Evolutionary conservation across 2,888 invertebrate species (phyloP).

Genomic region (Biston betularia): DNA sequence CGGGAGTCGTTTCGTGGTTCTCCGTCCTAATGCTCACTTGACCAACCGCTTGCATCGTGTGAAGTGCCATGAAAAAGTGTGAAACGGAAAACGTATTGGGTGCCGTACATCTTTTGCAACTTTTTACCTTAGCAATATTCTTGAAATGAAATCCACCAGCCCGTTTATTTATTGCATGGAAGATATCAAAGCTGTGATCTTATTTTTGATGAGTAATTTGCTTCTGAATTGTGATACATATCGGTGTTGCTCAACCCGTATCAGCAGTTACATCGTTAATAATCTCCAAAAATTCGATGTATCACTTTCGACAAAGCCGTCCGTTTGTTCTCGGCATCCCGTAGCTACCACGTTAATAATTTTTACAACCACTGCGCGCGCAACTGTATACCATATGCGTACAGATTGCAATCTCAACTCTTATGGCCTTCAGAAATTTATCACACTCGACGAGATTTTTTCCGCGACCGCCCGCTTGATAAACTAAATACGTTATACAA

Average conservation of each 20-base stretch:
- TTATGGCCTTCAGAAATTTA: slow-evolving; percentile 60
- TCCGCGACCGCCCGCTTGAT: slow-evolving; percentile 42
- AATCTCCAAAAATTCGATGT: slow-evolving; percentile 32
- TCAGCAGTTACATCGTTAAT: slow-evolving; percentile 29
- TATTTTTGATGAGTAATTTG: slow-evolving; percentile 24
- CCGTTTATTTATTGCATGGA: slow-evolving; percentile 6
- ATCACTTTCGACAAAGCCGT: slow-evolving; percentile 46
- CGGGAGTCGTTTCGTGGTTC: slow-evolving; percentile 48
- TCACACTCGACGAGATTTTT: slow-evolving; percentile 40
- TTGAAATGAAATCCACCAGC: slow-evolving; percentile 17
- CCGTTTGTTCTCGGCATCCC: slow-evolving; percentile 47
- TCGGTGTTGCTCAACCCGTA: slow-evolving; percentile 30
- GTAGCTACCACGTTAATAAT: slow-evolving; percentile 52
- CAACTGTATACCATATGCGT: slow-evolving; percentile 72
- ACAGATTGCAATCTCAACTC: slow-evolving; percentile 64
- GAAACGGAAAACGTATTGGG: slow-evolving; percentile 41
- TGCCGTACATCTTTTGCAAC: slow-evolving; percentile 32
- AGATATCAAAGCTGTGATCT: slow-evolving; percentile 10
- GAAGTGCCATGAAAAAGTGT: slow-evolving; percentile 43
- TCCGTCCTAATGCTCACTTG: slow-evolving; percentile 50
- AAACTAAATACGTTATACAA: slow-evolving; percentile 56
- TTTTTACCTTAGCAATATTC: slow-evolving; percentile 22
- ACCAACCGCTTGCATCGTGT: slow-evolving; percentile 35
- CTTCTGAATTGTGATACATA: slow-evolving; percentile 23
- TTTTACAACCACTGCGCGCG: slow-evolving; percentile 60